Conservation (phyloP, 1,140 invertebrate species). For the Lysiphlebus fabarum region DNA sequence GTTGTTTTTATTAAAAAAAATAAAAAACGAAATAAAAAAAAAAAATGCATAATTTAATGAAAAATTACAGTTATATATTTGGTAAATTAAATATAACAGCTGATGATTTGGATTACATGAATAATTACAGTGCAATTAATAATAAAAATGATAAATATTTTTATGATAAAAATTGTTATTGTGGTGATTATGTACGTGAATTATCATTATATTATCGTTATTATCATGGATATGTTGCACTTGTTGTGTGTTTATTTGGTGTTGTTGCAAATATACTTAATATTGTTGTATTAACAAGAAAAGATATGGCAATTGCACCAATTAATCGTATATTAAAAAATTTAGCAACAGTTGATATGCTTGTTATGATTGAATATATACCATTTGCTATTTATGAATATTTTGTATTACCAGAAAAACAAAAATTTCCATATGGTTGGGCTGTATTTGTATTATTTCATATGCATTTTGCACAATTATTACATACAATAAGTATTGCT, state of each 20-base stretch:
- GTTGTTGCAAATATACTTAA: conserved; percentile 87
- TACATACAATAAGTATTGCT: conserved; percentile 86
- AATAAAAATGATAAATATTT: neutral
- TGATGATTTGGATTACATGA: conserved; percentile 41
- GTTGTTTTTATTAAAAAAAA: too few species aligned
- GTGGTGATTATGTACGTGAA: conserved; percentile 30
- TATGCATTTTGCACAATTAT: conserved; percentile 73
- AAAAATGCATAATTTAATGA: conserved; percentile 21
- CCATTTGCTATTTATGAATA: conserved; percentile 78
- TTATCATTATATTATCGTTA: conserved; percentile 31
- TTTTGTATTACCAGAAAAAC: conserved; percentile 58
- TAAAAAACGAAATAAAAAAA: neutral
- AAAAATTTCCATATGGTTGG: conserved; percentile 63
- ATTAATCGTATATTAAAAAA: conserved; percentile 81
- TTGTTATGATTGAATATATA: conserved; percentile 85
- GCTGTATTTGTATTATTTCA: conserved; percentile 75
- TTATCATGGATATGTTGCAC: conserved; percentile 66
- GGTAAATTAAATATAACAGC: conserved; percentile 36
- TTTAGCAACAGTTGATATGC: conserved; percentile 78
- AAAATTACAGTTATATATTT: conserved; percentile 34
- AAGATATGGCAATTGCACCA: conserved; percentile 74
- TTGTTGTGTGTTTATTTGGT: conserved; percentile 81
- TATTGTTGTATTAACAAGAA: conserved; percentile 81
- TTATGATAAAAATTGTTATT: too few species aligned
- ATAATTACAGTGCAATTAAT: conserved; percentile 25